Evolutionary conservation across 2,888 invertebrate species (phyloP).

Genomic region (Leucozona laternaria): DNA sequence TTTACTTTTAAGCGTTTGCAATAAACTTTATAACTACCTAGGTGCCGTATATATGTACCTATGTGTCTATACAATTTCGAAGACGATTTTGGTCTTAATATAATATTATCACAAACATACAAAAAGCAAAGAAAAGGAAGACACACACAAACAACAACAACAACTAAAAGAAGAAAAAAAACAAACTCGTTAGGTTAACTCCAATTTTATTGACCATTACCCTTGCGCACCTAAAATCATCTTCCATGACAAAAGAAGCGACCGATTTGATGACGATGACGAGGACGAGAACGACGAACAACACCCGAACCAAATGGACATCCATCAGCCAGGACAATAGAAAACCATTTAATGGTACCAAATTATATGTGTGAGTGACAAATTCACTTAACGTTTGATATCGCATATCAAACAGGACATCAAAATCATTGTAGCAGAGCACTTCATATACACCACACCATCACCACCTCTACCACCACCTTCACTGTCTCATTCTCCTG

Average conservation of each 20-base stretch:
- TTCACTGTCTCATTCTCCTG: neutral
- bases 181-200: constrained; percentile 55
- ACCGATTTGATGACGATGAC: neutral
- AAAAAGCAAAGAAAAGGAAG: neutral
- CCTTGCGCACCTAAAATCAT: constrained; percentile 41
- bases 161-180: constrained; percentile 12
- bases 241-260: constrained; percentile 6
- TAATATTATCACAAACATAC: neutral
- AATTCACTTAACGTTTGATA: constrained; percentile 68
- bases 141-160: neutral
- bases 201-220: constrained; percentile 60
- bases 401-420: constrained; percentile 64
- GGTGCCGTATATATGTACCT: neutral
- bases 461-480: neutral
- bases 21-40: constrained; percentile 7
- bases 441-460: neutral
- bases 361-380: constrained; percentile 50
- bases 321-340: constrained; percentile 41
- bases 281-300: neutral
- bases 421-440: constrained; percentile 54
- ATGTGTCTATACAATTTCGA: neutral
- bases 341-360: constrained; percentile 47
- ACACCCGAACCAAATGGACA: constrained; percentile 40
- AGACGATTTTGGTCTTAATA: neutral
- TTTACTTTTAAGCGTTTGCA: constrained; percentile 27